Conservation (phyloP, 30 jellyfish, hydroid and myxozoan genomes). For the Clytia hemisphaerica region DNA sequence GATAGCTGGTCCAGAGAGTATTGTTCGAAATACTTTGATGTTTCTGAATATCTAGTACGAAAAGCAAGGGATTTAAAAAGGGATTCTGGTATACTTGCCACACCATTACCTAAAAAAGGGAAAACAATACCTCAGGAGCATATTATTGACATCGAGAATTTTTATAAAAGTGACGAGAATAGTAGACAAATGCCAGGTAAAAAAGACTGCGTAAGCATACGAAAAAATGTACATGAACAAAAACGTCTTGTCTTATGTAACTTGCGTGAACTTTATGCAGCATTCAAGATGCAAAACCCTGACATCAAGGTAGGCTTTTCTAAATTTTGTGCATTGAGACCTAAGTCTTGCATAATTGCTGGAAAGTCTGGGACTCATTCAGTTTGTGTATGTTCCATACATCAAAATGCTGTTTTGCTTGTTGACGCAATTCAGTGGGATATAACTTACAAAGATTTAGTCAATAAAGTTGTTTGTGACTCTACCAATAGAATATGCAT, state of each 20-base stretch:
- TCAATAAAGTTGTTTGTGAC: conserved; percentile 31
- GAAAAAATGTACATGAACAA: conserved; percentile 29
- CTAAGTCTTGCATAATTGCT: conserved; percentile 62
- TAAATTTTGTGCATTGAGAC: conserved; percentile 55
- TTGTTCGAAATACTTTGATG: conserved; percentile 17
- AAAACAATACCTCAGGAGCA: no score
- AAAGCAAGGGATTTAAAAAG: not conserved
- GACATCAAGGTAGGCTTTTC: conserved; percentile 39
- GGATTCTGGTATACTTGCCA: not conserved
- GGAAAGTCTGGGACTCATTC: conserved; percentile 73
- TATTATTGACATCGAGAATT: not conserved
- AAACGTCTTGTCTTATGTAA: conserved; percentile 32
- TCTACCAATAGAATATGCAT: conserved; percentile 45
- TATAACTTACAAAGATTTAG: conserved; percentile 17
- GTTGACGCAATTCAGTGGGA: conserved; percentile 17
- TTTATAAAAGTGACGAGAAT: conserved; percentile 43
- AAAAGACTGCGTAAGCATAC: conserved; percentile 47
- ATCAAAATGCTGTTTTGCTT: conserved; percentile 37
- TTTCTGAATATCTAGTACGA: conserved; percentile 18
- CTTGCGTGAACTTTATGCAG: conserved; percentile 33
- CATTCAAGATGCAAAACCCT: conserved; percentile 34
- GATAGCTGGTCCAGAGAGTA: conserved; percentile 38
- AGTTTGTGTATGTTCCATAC: conserved; percentile 73
- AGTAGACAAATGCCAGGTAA: conserved; percentile 42
- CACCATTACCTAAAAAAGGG: not conserved